Evolutionary conservation across 2,888 invertebrate species (phyloP).

Genomic region (Sminthurides aquaticus): DNA sequence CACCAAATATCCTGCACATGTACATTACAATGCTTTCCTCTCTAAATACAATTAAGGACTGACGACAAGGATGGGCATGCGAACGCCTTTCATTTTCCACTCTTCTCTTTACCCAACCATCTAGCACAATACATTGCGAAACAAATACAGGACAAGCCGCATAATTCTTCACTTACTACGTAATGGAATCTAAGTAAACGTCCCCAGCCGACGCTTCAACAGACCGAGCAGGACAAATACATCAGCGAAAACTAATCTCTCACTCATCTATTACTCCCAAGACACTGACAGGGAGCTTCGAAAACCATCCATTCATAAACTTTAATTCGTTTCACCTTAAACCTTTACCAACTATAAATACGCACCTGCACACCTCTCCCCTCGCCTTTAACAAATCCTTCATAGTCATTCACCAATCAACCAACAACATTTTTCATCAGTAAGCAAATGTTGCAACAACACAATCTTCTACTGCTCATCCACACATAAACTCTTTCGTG

Average conservation of each 20-base stretch:
- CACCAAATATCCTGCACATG: background rate
- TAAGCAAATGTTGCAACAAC: background rate
- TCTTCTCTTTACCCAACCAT: background rate
- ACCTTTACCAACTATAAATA: background rate
- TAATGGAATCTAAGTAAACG: background rate
- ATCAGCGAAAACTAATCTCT: no score
- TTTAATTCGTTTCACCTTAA: background rate
- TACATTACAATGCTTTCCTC: background rate
- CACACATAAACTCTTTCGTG: no score
- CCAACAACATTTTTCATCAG: background rate
- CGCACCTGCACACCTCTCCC: background rate
- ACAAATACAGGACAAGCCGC: background rate
- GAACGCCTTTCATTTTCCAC: background rate
- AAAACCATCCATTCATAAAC: background rate
- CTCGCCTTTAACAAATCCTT: background rate
- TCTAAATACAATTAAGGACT: constrained; percentile 1
- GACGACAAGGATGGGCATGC: constrained; percentile 5
- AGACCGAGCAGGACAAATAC: no score
- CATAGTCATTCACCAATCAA: background rate
- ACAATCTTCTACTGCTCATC: no score
- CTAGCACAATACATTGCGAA: background rate
- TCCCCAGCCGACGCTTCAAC: no score
- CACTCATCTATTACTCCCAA: no score
- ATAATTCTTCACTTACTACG: background rate
- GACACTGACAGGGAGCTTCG: no score